Evolutionary conservation across 2,888 invertebrate genomes (phyloP).

Genomic region (Arrhopalites spinosus): DNA sequence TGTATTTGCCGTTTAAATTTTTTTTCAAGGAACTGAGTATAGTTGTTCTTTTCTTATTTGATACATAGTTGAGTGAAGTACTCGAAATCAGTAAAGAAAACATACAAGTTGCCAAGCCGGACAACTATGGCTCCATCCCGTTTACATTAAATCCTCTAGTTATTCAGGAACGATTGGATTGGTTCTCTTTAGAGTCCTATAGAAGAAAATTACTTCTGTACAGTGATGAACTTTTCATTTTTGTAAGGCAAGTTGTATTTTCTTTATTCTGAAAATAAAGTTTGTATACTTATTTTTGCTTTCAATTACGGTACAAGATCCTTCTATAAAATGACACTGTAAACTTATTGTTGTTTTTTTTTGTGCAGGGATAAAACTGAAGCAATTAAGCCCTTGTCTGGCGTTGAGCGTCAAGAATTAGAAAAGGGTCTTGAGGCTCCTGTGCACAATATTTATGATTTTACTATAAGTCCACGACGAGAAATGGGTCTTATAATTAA

Average conservation of each 20-base stretch:
- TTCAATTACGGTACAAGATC: neutral
- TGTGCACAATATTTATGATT: conserved; percentile 11
- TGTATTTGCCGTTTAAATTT: neutral
- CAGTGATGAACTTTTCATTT: conserved; percentile 46
- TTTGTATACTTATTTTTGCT: neutral
- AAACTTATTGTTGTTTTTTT: neutral
- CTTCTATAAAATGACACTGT: neutral
- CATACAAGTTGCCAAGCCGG: conserved; percentile 29
- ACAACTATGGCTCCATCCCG: conserved; percentile 26
- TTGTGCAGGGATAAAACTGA: conserved; percentile 26
- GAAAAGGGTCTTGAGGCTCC: conserved; percentile 9
- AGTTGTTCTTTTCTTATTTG: neutral
- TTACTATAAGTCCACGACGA: conserved; percentile 9
- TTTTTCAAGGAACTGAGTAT: neutral
- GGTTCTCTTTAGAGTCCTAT: conserved; percentile 18
- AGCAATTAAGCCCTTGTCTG: neutral
- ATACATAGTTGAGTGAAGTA: conserved; percentile 14
- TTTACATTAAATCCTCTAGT: conserved; percentile 4
- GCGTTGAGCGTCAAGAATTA: conserved; percentile 14
- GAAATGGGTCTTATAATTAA: conserved; percentile 31
- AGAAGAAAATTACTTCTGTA: conserved; percentile 41
- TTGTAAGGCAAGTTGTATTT: conserved; percentile 36
- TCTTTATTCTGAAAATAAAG: neutral
- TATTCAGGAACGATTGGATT: conserved; percentile 22
- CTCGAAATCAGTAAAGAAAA: conserved; percentile 24